These are phyloP conservation scores for Hydrochoerus hydrochaeris DNA, from an alignment of 2,113 vertebrate species.

Conservation along the genomic window DNA sequence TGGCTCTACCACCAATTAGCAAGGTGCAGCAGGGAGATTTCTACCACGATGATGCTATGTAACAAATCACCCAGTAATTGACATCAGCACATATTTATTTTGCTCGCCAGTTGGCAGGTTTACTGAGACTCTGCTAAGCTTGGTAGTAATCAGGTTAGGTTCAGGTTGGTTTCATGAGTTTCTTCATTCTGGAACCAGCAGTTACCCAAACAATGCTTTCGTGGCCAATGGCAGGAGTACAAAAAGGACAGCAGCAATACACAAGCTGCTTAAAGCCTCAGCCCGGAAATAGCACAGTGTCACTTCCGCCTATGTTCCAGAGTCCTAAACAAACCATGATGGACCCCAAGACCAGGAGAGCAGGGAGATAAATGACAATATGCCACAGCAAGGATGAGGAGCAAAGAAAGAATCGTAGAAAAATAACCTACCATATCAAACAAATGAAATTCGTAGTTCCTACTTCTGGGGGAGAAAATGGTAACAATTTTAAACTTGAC, in stretches of 20 bases:
- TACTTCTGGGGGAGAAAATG: not conserved
- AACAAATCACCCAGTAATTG: not conserved
- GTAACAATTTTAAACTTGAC: not conserved
- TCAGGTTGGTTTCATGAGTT: not conserved
- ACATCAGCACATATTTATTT: not conserved
- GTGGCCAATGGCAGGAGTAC: not conserved
- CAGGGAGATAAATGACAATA: not conserved
- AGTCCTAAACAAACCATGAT: not conserved
- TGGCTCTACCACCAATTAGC: not conserved
- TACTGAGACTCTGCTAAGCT: not conserved
- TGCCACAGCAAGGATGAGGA: not conserved
- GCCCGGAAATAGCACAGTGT: not conserved
- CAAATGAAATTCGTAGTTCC: not conserved
- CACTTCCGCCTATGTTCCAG: not conserved
- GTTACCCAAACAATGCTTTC: not conserved
- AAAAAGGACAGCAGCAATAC: not conserved
- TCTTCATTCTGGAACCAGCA: not conserved
- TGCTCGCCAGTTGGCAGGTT: not conserved
- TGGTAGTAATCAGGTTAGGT: not conserved
- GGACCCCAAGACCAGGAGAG: not conserved
- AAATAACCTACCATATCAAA: not conserved
- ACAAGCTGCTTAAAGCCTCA: not conserved
- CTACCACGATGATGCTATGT: not conserved
- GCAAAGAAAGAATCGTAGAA: not conserved
- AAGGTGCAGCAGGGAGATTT: not conserved